phyloP scores from a whole-genome alignment of 2,888 invertebrate genomes.

The Nomada hirtipes region DNA sequence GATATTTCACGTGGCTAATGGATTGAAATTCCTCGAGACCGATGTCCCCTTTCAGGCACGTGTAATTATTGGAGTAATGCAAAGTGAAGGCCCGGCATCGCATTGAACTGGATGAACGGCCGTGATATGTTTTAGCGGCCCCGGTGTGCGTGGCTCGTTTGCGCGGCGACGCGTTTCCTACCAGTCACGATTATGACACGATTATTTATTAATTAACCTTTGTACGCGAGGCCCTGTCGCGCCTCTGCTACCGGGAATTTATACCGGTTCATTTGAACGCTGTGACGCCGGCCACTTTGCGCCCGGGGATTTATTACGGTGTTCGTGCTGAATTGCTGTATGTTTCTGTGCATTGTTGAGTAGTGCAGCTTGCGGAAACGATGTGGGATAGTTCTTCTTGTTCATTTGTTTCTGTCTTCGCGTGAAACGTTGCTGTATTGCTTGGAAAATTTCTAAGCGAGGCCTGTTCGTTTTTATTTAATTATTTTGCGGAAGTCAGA shows the following conservation, averaged over 20 bases:
- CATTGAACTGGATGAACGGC: constrained; percentile 21
- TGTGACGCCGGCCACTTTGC: constrained; percentile 7
- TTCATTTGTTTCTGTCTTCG: background rate
- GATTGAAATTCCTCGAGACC: constrained; percentile 49
- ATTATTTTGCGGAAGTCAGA: no score
- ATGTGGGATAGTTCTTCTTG: background rate
- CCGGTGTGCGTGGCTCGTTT: constrained; percentile 16
- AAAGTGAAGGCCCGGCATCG: constrained; percentile 11
- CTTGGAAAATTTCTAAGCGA: background rate
- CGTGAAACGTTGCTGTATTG: no score
- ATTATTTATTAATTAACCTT: constrained; percentile 55
- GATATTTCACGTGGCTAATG: constrained; percentile 56
- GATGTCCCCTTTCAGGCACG: background rate
- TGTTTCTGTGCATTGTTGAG: background rate
- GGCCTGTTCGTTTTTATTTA: background rate
- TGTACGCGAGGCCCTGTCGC: constrained; percentile 9
- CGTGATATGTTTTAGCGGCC: constrained; percentile 18
- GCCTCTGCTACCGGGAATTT: constrained; percentile 4
- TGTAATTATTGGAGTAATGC: constrained; percentile 36
- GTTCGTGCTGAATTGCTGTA: constrained; percentile 1
- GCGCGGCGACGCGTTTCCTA: constrained; percentile 1
- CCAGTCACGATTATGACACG: constrained; percentile 51
- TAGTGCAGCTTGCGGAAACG: background rate
- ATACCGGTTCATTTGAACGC: constrained; percentile 19
- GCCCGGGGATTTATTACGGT: constrained; percentile 2